These are phyloP conservation scores for Tipula lateralis DNA, from an alignment of 2,888 invertebrate genomes.

Conservation along the genomic window DNA sequence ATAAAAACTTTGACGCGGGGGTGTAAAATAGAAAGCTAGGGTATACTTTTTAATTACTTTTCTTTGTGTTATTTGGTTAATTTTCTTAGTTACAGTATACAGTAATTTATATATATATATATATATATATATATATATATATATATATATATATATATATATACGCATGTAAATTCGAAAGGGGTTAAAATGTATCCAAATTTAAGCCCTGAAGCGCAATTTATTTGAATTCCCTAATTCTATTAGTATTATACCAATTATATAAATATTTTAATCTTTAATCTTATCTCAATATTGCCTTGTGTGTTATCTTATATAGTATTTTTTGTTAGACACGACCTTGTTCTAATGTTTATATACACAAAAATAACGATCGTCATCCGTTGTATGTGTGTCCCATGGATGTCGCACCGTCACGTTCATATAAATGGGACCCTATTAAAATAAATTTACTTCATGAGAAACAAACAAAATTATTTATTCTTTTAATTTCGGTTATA, in stretches of 20 bases:
- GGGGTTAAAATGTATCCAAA: background rate
- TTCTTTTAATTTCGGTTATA: background rate
- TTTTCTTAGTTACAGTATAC: background rate
- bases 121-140: too few relatives aligned
- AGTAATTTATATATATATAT: background rate
- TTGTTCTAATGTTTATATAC: background rate
- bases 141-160: too few relatives aligned
- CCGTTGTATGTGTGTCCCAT: background rate
- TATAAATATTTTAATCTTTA: background rate
- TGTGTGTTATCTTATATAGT: background rate
- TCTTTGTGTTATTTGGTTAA: background rate
- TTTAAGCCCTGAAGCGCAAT: background rate
- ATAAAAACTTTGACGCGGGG: background rate
- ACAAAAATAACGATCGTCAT: background rate
- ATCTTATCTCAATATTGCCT: background rate
- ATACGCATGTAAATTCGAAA: background rate
- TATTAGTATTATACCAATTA: background rate
- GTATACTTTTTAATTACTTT: constrained; percentile 4
- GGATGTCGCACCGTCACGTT: background rate
- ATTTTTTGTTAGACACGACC: background rate
- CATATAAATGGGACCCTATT: background rate
- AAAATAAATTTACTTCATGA: background rate
- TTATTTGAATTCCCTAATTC: background rate
- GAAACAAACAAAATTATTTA: background rate
- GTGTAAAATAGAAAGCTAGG: background rate